Conservation (phyloP, 2,113 vertebrate species). For the Gobio gobio region DNA sequence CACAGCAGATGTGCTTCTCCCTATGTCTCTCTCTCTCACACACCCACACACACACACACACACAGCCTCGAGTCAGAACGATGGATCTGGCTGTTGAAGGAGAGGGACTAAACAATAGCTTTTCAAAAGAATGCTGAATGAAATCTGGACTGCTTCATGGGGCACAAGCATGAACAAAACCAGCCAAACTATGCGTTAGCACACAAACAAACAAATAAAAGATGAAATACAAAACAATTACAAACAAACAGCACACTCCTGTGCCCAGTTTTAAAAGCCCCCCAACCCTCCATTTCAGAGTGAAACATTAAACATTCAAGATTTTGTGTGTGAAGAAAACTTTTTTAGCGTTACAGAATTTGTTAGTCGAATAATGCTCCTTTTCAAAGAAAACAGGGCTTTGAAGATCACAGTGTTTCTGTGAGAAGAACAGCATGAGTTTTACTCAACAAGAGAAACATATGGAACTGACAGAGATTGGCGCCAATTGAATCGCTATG, state of each 20-base stretch:
- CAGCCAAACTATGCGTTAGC: not conserved
- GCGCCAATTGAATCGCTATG: not conserved
- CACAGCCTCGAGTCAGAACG: slow-evolving; percentile 25
- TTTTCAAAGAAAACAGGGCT: slow-evolving; percentile 16
- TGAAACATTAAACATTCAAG: slow-evolving; percentile 5
- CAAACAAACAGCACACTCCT: slow-evolving; percentile 22
- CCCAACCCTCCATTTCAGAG: not conserved
- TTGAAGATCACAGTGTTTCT: not conserved
- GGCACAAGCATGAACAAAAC: slow-evolving; percentile 9
- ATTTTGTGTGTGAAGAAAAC: not conserved
- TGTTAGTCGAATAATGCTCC: not conserved
- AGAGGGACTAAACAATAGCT: slow-evolving; percentile 16
- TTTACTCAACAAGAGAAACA: slow-evolving; percentile 35
- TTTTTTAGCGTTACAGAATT: not conserved
- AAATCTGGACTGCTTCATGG: not conserved
- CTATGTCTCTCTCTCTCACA: not conserved
- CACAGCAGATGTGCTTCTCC: slow-evolving; percentile 70
- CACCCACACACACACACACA: not conserved
- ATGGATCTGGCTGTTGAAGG: slow-evolving; percentile 26
- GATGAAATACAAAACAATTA: not conserved
- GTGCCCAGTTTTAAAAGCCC: slow-evolving; percentile 10
- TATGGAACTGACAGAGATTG: not conserved
- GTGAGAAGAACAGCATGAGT: not conserved
- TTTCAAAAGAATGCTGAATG: slow-evolving; percentile 28
- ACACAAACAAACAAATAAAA: slow-evolving; percentile 14